Base-by-base conservation (phyloP, 2,113 vertebrate species). In the Urocynchramus pylzowi region DNA sequence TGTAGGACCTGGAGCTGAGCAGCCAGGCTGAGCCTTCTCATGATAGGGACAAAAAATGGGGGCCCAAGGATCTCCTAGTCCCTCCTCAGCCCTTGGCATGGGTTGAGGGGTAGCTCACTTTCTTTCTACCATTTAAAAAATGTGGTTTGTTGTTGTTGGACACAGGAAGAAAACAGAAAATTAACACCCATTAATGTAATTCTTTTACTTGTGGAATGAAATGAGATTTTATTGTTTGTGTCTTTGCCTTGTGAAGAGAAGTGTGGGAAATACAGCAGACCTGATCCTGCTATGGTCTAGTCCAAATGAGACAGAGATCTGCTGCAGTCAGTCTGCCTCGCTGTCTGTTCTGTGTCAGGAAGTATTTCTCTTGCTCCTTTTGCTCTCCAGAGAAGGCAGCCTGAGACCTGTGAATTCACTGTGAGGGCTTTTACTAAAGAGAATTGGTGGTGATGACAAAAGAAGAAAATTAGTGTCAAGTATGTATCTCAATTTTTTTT, bases 31-130 rank as follows among this genome's bases (percentile, higher is more conserved):
- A 19, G 13, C 2, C 6, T 3, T 61, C 20, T 68, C 1, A 0
- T 0, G 3, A 6, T 8, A 15, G 13, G 23, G 9, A 13, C 18
- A 1, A 8, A 39, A 87, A 35, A 4, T 1, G 2, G 7, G 30
- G 28, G 13, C 11, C 20, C 3, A 2, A 33, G 37, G 45, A 69
- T 8, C 16, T 20, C 14, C 27, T 0, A 1, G 23, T 27, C 8
- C 9, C 7, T 17, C 19, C 20, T 8, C 4, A 53, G 12, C 11
- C 18, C 23, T 45, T 35, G 33, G 9, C 3, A 6, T 14, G 31
- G 21, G 2, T 18, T 53, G 31, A 14, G 26, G 24, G 11, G 4
- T 20, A 41, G 26, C 21, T 61, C 4, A 6, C 4, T 39, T 31
- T 17, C 4, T 49, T 68, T 31, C 35, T 53, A 9, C 3, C 3